A percentile compares a stretch with the other conserved stretches of the same genome.
Conservation (phyloP, 1,140 invertebrate genomes). For the Brachionus plicatilis region DNA sequence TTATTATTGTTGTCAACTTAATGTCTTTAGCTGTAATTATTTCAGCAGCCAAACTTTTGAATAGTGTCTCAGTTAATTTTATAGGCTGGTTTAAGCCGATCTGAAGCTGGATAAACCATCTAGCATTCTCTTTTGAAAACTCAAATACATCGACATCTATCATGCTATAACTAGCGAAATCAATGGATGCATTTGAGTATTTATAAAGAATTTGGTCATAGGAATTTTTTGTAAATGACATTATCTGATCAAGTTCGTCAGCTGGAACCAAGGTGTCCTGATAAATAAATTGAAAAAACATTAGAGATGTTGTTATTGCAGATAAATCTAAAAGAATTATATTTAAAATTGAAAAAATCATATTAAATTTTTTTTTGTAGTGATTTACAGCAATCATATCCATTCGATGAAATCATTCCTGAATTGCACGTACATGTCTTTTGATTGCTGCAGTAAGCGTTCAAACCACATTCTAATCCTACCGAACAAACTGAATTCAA, state of each 20-base stretch:
- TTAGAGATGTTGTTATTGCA: background rate
- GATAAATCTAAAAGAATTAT: background rate
- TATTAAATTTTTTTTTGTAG: background rate
- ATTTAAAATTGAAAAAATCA: background rate
- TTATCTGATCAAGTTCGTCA: conserved; percentile 27
- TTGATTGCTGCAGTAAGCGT: background rate
- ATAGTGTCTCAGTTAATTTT: background rate
- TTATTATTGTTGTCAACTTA: background rate
- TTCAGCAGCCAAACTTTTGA: background rate
- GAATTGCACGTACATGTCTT: background rate
- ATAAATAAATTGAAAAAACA: conserved; percentile 9
- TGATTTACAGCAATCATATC: conserved; percentile 5
- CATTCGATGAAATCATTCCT: background rate
- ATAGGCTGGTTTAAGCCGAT: background rate
- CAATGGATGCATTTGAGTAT: background rate
- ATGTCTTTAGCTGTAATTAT: background rate
- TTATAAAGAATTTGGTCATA: conserved; percentile 14
- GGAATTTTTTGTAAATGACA: background rate
- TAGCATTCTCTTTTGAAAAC: background rate
- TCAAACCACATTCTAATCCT: background rate
- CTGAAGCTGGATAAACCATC: background rate
- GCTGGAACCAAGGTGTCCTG: background rate
- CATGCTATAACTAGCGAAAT: background rate
- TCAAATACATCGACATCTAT: background rate
- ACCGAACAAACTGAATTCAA: background rate